Base-by-base conservation (phyloP, 2,888 invertebrate species). In the Dilophus febrilis region DNA sequence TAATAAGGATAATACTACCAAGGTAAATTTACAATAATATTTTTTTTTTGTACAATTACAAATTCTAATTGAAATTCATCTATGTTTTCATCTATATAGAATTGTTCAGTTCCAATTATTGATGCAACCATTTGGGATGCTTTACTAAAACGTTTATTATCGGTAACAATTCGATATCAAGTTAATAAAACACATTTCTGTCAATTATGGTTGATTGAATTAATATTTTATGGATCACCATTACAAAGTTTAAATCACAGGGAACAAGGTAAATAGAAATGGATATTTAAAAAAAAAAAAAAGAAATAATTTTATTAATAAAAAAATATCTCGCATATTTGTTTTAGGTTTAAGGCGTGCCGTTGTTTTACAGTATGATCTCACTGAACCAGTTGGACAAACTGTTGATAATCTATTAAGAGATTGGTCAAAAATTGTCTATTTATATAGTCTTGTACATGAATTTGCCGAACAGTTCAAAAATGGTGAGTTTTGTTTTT, bases 371-470 rank as follows among this genome's bases (percentile, higher is more conserved):
- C 82, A 82, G 49, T 90, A 91, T 56, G 92, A 94, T 52, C 77
- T 91, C 70, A 76, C 77, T 41, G 90, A 90, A 45, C 76, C 77
- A 7, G 67, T 74, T 26, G 65, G 70, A 11, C 79, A 83, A 53
- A 85, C 87, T 5, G 90, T 92, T 0, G 85, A 90, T 50, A 75
- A 79, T 4, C 68, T 94, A 46, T 65, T 94, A 11, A 83, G 79
- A 40, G 94, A 95, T 59, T 95, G 94, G 94, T 76, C 80, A 3
- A 82, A 87, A 53, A 87, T 94, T 50, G 88, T 86, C 11, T 83
- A 90, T 51, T 70, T 95, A 3, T 91, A 91, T 56, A 74, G 78
- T 0, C 68, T 91, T 33, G 79, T 92, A 2, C 73, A 86, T 48
- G 81, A 87, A 53, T 77, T 91, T 52, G 77, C 83, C 42, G 79